Percentiles rank a stretch among this genome's conserved stretches.
phyloP scores from a whole-genome alignment of 2,113 vertebrate genomes.

The Oncorhynchus keta region DNA sequence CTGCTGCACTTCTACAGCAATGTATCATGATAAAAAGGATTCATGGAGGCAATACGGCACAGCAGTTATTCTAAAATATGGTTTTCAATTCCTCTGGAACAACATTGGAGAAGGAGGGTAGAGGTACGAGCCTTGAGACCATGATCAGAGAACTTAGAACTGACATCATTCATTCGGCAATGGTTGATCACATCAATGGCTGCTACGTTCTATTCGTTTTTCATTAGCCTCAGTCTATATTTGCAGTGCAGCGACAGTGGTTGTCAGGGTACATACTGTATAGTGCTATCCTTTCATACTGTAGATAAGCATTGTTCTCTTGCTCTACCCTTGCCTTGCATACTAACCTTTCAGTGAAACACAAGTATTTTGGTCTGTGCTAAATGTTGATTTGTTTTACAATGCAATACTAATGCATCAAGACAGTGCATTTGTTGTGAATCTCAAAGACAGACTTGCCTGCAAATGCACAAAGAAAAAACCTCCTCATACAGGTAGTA shows the following conservation, averaged over 20 bases:
- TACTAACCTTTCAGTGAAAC: neutral
- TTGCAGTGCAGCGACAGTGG: neutral
- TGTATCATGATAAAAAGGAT: slow-evolving; percentile 67
- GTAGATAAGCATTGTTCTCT: too few species aligned
- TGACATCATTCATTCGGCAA: neutral
- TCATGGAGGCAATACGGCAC: slow-evolving; percentile 47
- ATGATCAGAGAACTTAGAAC: neutral
- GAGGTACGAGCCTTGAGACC: neutral
- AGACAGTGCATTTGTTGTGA: neutral
- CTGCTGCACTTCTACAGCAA: slow-evolving; percentile 52
- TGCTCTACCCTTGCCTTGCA: too few species aligned
- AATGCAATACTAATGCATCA: neutral
- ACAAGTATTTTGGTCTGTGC: neutral
- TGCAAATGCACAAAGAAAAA: neutral
- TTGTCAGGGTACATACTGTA: slow-evolving; percentile 5
- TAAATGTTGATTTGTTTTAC: neutral
- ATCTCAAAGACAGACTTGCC: neutral
- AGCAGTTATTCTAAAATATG: slow-evolving; percentile 40
- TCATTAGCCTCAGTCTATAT: neutral
- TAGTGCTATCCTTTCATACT: neutral
- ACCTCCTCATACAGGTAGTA: neutral
- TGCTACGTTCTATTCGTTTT: neutral
- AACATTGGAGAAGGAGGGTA: slow-evolving; percentile 21
- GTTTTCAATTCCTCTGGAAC: slow-evolving; percentile 28
- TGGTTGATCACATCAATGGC: slow-evolving; percentile 18